Evolutionary conservation across 1,140 invertebrate species (phyloP), one percentile per base, ranked within the genome.

Genomic region (Drosophila cardini): DNA sequence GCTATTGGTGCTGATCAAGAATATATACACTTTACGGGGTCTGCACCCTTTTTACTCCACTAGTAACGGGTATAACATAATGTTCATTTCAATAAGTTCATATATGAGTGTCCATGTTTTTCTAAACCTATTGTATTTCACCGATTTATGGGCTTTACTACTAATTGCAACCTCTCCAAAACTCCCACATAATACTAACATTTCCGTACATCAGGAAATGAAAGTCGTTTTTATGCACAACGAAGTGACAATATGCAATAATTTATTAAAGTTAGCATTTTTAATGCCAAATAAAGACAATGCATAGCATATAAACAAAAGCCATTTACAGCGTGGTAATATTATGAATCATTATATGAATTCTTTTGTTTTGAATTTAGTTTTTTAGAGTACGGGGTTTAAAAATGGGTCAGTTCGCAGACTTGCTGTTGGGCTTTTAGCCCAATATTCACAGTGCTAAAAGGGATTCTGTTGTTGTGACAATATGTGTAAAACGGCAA

Each of bases 231-330:
- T 71, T 10, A 57, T 68, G 50, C 43, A 64, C 57, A 32, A 36
- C n/a, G 26, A 62, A 38, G 58, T 38, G 56, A 77, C 55, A 64
- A 58, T 58, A 48, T 78, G 79, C 62, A 82, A 87, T 83, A 87
- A 82, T 86, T 86, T 86, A 87, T 87, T 86, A 79, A 87, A 87
- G 76, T 73, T 53, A 55, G 71, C 74, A 82, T 82, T 78, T 82
- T 87, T n/a, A n/a, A n/a, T n/a, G n/a, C n/a, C 76, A 21, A 46
- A n/a, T n/a, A n/a, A 21, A 86, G 83, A 76, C 78, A 85, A 85
- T 73, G 76, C 76, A 56, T 70, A 84, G 58, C 79, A 73, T 87
- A 83, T 73, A 86, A 74, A 80, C 68, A 67, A 65, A 45, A 46
- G 15, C 75, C 84, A 86, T 87, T 86, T 87, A 87, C 83, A 81